These are phyloP conservation scores for Sander vitreus DNA, from an alignment of 2,113 vertebrate genomes.

Conservation along the genomic window DNA sequence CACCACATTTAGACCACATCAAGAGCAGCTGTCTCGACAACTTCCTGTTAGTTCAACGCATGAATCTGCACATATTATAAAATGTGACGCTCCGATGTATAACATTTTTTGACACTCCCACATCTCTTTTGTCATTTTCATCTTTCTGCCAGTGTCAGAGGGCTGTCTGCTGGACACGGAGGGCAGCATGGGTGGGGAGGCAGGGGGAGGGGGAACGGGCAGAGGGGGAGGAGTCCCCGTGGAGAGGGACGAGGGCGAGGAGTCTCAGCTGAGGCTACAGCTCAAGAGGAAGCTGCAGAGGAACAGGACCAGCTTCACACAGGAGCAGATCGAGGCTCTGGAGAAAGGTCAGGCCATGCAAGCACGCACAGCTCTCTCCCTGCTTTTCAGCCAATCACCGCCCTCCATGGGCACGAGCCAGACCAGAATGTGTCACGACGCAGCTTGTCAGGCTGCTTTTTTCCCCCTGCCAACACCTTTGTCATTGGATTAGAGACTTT, in stretches of 20 bases:
- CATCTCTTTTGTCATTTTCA: conserved; percentile 52
- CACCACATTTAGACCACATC: background rate
- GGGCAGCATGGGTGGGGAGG: conserved; percentile 79
- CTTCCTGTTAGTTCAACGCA: conserved; percentile 7
- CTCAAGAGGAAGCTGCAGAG: conserved; percentile 91
- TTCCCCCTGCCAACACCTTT: conserved; percentile 47
- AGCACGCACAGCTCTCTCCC: conserved; percentile 53
- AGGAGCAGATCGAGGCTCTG: conserved; percentile 91
- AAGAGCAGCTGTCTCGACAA: background rate
- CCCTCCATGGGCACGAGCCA: conserved; percentile 21
- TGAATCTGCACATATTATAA: background rate
- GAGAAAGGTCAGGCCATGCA: conserved; percentile 86
- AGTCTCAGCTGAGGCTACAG: conserved; percentile 89
- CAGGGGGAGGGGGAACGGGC: conserved; percentile 65
- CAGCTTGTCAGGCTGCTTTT: conserved; percentile 46
- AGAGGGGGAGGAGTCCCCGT: conserved; percentile 76
- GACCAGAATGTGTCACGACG: conserved; percentile 49
- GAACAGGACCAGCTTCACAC: conserved; percentile 90
- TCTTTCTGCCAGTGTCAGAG: conserved; percentile 75
- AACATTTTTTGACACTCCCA: conserved; percentile 12
- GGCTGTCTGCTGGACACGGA: conserved; percentile 85
- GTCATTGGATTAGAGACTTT: conserved; percentile 33
- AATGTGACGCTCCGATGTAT: background rate
- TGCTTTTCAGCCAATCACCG: conserved; percentile 50
- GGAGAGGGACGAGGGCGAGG: conserved; percentile 85